Evolutionary conservation across 1,140 invertebrate species (phyloP).

Genomic region (Armadillidium nasatum): DNA sequence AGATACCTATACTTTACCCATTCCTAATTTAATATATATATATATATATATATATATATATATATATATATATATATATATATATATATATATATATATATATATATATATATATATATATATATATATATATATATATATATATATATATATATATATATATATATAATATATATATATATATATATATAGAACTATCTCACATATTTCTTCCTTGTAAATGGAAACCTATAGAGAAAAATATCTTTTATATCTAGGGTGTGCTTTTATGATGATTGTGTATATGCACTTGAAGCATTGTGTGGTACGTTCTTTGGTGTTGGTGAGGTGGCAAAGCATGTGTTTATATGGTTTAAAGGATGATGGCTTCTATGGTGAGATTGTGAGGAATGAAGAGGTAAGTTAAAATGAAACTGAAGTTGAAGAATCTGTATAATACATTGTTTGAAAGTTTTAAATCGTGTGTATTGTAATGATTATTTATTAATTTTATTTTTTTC

Average conservation of each 20-base stretch:
- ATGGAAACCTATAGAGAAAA: too few relatives aligned
- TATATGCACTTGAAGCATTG: background rate
- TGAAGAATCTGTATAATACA: background rate
- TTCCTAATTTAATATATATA: too few relatives aligned
- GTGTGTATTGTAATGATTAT: too few relatives aligned
- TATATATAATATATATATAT: background rate
- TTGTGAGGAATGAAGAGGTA: background rate
- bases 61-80: background rate
- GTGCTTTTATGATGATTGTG: background rate
- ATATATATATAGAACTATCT: background rate
- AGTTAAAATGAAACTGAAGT: background rate
- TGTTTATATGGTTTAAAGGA: background rate
- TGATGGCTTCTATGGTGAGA: background rate
- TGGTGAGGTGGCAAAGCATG: constrained; percentile 2
- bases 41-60: constrained; percentile 8
- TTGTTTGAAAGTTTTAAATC: too few relatives aligned
- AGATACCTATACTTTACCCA: too few relatives aligned
- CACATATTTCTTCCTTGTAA: too few relatives aligned
- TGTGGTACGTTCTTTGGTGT: background rate
- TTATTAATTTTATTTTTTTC: too few relatives aligned
- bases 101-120: background rate
- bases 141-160: constrained; percentile 13
- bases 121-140: background rate
- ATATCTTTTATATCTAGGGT: too few relatives aligned
- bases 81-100: constrained; percentile 13